Conservation (phyloP, 1,140 invertebrate genomes). For the Babylonia areolata region DNA sequence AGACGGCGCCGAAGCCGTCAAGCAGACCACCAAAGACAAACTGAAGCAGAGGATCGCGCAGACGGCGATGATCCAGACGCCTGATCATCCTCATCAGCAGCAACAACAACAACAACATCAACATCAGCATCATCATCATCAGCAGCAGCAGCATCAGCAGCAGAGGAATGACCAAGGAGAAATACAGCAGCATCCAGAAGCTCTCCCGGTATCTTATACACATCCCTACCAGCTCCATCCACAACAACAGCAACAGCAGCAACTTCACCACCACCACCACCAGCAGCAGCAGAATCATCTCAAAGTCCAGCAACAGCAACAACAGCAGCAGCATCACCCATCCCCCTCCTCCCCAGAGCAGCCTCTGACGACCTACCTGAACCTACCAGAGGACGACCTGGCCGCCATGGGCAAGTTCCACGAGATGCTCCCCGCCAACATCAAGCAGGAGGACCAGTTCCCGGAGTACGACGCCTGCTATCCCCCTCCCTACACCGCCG, state of each 20-base stretch:
- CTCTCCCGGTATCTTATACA: background rate
- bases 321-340: conserved; percentile 12
- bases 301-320: conserved; percentile 21
- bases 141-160: background rate
- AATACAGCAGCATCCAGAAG: conserved; percentile 3
- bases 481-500: conserved; percentile 5
- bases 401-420: conserved; percentile 24
- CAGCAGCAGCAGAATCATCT: conserved; percentile 16
- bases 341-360: background rate
- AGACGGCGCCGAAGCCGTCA: conserved; percentile 5
- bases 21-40: conserved; percentile 36
- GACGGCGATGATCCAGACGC: conserved; percentile 33
- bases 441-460: conserved; percentile 35
- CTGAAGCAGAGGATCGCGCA: conserved; percentile 30
- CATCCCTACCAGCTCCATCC: conserved; percentile 25
- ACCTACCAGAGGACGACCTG: conserved; percentile 17
- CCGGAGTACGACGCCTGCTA: conserved; percentile 8
- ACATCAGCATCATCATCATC: conserved; percentile 33
- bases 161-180: background rate
- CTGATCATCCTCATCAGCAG: conserved; percentile 26
- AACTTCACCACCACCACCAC: background rate
- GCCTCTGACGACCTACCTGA: background rate
- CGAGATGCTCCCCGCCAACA: background rate
- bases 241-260: conserved; percentile 1
- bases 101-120: conserved; percentile 35